Evolutionary conservation across 2,113 vertebrate genomes (phyloP).

Genomic region (Solenodon paradoxus): DNA sequence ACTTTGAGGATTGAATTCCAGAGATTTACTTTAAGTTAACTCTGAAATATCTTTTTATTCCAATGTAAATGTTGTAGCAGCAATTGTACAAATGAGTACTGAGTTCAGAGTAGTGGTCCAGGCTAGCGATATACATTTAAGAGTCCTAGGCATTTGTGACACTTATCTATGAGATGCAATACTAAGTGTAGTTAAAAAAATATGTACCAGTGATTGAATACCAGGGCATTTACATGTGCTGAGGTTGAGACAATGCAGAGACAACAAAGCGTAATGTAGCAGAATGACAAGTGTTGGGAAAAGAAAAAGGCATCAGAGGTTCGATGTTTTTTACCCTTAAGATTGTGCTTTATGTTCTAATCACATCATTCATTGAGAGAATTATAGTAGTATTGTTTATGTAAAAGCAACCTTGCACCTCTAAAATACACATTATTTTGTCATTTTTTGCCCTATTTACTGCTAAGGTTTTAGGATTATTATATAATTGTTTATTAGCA

Average conservation of each 20-base stretch:
- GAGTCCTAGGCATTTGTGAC: background rate
- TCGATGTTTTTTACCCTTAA: background rate
- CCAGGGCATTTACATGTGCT: background rate
- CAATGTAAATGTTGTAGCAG: background rate
- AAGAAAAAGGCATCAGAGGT: fast-evolving
- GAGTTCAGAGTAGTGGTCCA: background rate
- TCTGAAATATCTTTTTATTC: background rate
- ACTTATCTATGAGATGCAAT: background rate
- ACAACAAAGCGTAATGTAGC: background rate
- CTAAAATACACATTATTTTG: background rate
- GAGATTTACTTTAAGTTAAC: background rate
- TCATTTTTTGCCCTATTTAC: too few relatives aligned
- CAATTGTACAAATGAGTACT: background rate
- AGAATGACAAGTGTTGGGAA: background rate
- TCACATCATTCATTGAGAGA: background rate
- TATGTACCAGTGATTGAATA: background rate
- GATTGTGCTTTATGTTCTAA: background rate
- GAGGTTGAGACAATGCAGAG: background rate
- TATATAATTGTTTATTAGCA: background rate
- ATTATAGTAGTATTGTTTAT: background rate
- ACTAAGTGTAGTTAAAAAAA: background rate
- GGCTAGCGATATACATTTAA: background rate
- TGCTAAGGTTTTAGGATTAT: background rate
- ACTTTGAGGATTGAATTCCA: background rate
- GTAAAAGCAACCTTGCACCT: background rate